phyloP scores from a whole-genome alignment of 1,140 invertebrate genomes.

The Mycetomoellerius zeteki region DNA sequence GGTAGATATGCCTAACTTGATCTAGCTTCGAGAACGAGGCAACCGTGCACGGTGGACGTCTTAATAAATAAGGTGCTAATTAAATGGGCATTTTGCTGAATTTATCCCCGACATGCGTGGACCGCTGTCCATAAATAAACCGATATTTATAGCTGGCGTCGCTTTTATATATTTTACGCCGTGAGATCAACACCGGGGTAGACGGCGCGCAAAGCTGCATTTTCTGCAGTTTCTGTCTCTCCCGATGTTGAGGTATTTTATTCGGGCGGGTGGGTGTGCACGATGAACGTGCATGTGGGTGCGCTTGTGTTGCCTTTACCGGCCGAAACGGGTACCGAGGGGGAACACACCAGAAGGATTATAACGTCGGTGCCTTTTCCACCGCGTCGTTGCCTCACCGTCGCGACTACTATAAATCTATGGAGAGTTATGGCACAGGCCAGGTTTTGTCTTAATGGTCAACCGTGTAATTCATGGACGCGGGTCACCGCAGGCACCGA shows the following conservation, averaged over 20 bases:
- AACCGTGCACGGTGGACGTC: constrained; percentile 75
- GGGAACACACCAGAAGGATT: constrained; percentile 73
- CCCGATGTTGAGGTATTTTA: constrained; percentile 73
- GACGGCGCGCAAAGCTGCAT: constrained; percentile 69
- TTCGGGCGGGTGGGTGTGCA: constrained; percentile 44
- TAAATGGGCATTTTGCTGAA: constrained; percentile 85
- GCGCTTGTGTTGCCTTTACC: constrained; percentile 7
- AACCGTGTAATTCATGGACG: constrained; percentile 81
- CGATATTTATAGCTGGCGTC: constrained; percentile 83
- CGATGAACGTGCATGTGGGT: neutral
- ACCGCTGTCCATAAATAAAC: constrained; percentile 84
- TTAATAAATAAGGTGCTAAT: constrained; percentile 87
- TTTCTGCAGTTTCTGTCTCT: constrained; percentile 77
- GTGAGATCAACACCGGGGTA: constrained; percentile 33
- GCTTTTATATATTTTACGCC: constrained; percentile 59
- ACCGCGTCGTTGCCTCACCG: constrained; percentile 69
- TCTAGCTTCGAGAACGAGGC: neutral
- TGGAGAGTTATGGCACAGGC: constrained; percentile 82
- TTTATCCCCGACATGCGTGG: constrained; percentile 82
- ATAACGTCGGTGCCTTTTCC: constrained; percentile 72
- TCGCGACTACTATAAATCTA: constrained; percentile 84
- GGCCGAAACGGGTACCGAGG: constrained; percentile 54
- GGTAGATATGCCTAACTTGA: neutral
- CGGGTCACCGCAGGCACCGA: constrained; percentile 61
- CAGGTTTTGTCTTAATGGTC: constrained; percentile 85